Percentiles rank a stretch among this genome's conserved stretches.
Conservation (phyloP, 2,113 vertebrate genomes). For the Pelecanus crispus region DNA sequence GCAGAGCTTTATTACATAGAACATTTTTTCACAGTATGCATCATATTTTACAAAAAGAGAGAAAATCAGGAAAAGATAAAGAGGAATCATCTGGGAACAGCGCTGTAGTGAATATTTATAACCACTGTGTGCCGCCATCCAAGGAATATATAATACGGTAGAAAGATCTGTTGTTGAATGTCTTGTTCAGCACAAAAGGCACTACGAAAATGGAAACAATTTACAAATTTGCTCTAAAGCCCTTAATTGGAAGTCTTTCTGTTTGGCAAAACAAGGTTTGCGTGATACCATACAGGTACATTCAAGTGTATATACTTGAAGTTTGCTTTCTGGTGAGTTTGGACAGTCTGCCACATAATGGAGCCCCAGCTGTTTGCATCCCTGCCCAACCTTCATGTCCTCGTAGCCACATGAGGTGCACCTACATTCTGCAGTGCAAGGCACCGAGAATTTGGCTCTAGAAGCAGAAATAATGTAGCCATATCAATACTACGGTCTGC, state of each 20-base stretch:
- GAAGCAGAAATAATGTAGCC: not conserved
- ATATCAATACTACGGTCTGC: not conserved
- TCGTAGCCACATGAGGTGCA: rapidly evolving
- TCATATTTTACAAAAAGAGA: not conserved
- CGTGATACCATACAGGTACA: not conserved
- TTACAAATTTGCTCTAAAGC: not conserved
- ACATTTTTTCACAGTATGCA: not conserved
- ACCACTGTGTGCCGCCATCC: not conserved
- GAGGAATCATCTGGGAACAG: not conserved
- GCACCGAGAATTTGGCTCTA: not conserved
- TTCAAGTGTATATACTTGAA: not conserved
- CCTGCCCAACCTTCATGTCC: not conserved
- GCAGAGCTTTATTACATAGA: not conserved
- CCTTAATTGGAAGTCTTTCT: not conserved
- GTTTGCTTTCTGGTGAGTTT: not conserved
- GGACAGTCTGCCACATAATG: not conserved
- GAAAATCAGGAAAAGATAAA: not conserved
- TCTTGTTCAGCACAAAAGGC: not conserved
- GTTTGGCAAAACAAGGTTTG: not conserved
- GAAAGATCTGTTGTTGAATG: not conserved
- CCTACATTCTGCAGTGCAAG: rapidly evolving
- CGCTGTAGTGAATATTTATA: not conserved
- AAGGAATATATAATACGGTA: not conserved
- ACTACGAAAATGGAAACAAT: not conserved
- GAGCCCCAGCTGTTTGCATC: not conserved